Evolutionary conservation across 2,888 invertebrate species (phyloP).

Genomic region (Polyommatus icarus): DNA sequence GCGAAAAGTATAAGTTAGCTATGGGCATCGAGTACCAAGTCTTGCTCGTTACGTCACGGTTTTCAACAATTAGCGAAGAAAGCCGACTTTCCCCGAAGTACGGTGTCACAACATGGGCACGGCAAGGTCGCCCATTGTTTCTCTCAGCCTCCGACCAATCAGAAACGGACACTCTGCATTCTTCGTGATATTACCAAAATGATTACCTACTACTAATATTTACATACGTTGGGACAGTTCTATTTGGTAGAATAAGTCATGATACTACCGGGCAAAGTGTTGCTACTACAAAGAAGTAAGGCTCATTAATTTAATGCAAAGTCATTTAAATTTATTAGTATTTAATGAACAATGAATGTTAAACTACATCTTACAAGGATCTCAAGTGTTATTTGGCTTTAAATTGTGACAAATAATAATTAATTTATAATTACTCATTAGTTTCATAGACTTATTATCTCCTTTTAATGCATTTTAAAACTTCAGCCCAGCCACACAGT

Average conservation of each 20-base stretch:
- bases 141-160: constrained; percentile 8
- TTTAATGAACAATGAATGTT: too few species aligned
- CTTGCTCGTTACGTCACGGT: constrained; percentile 9
- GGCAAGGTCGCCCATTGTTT: constrained; percentile 47
- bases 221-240: not conserved
- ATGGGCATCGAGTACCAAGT: not conserved
- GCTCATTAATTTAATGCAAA: too few species aligned
- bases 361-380: too few species aligned
- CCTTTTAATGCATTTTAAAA: too few species aligned
- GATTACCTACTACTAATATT: not conserved
- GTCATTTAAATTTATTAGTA: too few species aligned
- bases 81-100: constrained; percentile 59
- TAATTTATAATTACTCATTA: too few species aligned
- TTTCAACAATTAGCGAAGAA: constrained; percentile 52
- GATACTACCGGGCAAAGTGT: not conserved
- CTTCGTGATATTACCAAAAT: not conserved
- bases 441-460: too few species aligned
- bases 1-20: not conserved
- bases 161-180: not conserved
- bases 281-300: too few species aligned
- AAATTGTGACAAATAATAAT: too few species aligned
- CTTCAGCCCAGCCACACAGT: too few species aligned
- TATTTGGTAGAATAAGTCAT: not conserved
- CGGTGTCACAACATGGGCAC: constrained; percentile 49
- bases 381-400: too few species aligned